Evolutionary conservation across 2,113 vertebrate species (phyloP), one percentile per base, ranked within the genome.

Genomic region (Callionymus lyra): DNA sequence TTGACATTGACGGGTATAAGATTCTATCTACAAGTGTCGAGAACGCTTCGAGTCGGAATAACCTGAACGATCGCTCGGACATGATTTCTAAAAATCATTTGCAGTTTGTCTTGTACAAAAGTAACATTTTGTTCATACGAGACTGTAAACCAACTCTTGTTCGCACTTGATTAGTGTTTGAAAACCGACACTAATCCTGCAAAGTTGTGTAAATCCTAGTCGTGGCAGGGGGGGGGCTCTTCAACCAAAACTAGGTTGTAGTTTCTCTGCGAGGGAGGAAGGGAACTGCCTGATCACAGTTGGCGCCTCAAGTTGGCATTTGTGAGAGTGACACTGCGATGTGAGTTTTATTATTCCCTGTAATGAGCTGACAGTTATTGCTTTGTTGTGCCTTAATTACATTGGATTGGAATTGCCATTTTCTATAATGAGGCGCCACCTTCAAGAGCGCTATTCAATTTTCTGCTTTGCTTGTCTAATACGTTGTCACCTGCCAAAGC

Each of bases 281-380:
- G 47, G 63, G 45, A 56, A 49, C 61, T 63, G 51, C 53, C 8
- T 62, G 65, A 73, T 70, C 52, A 39, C 60, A 56, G 55, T 63
- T 68, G 62, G 57, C 35, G 56, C 38, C 65, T 59, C 48, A 55
- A 63, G 56, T 56, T 74, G 79, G 65, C 74, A 76, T 80, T 80
- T 78, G 64, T 65, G 64, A 72, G 77, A 80, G 53, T 71, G 77
- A 80, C 77, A 63, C 39, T 50, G 61, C 74, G 70, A 80, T 82
- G 66, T 44, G 70, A 65, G 65, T 78, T 74, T 75, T 70, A 78
- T 80, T 80, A 65, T 80, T 74, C 70, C 37, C 55, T 6, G 42
- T 73, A 78, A 78, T 74, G 70, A 71, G 68, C 39, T 58, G 64
- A 82, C 70, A 78, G 66, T 73, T 80, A 75, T 80, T 78, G 70